Evolutionary conservation across 2,888 invertebrate genomes (phyloP).

Genomic region (Pogonocherus hispidulus): DNA sequence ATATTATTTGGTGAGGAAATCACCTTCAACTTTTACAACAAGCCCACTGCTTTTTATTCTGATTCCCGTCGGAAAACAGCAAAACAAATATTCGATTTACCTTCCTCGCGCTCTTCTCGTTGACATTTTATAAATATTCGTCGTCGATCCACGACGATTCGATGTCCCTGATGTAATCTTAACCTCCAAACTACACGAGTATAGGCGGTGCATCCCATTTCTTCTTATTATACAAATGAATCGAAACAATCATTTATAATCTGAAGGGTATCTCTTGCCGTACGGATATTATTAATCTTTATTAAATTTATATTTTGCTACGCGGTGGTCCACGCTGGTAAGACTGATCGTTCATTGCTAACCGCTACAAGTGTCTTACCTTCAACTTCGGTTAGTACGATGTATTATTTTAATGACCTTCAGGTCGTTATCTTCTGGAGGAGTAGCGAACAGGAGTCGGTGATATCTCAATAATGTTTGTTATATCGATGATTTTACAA

Average conservation of each 20-base stretch:
- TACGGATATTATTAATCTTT: conserved; percentile 18
- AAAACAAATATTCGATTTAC: too few relatives aligned
- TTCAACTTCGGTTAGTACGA: conserved; percentile 3
- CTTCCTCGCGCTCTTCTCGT: background rate
- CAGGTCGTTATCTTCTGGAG: too few relatives aligned
- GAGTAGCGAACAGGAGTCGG: too few relatives aligned
- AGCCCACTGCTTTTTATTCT: too few relatives aligned
- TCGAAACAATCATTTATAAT: conserved; percentile 19
- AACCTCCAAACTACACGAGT: background rate
- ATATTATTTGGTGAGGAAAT: too few relatives aligned
- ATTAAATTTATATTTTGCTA: conserved; percentile 19
- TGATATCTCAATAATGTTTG: too few relatives aligned
- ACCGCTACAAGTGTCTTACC: conserved; percentile 1
- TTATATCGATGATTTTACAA: too few relatives aligned
- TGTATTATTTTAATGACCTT: background rate
- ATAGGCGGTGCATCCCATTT: background rate
- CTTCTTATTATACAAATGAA: conserved; percentile 18
- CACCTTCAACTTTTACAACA: too few relatives aligned
- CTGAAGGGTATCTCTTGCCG: conserved; percentile 14
- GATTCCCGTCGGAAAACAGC: too few relatives aligned
- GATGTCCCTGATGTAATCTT: conserved; percentile 14
- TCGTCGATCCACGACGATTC: background rate
- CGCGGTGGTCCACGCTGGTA: background rate
- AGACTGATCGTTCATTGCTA: conserved; percentile 8
- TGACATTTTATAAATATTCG: conserved; percentile 19